These are phyloP conservation scores for Chelonus formosanus DNA, from an alignment of 2,888 invertebrate species.

Conservation along the genomic window DNA sequence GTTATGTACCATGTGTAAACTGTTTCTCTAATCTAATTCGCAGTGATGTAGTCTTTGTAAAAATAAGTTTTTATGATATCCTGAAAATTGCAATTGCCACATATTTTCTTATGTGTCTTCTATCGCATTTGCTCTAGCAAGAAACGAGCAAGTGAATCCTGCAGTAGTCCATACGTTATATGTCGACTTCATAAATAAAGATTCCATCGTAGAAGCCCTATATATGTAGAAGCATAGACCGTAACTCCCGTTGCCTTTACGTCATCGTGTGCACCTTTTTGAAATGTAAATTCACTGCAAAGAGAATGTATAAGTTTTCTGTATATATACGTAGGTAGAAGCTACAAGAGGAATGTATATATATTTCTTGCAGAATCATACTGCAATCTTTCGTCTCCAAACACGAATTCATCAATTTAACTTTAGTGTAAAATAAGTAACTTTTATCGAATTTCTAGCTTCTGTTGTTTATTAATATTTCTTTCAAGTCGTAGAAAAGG, in stretches of 20 bases:
- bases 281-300: slow-evolving; percentile 49
- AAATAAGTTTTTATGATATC: slow-evolving; percentile 31
- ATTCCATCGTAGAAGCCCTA: slow-evolving; percentile 45
- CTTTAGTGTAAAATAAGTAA: too few relatives aligned
- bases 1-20: slow-evolving; percentile 20
- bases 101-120: slow-evolving; percentile 6
- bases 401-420: too few relatives aligned
- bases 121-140: slow-evolving; percentile 20
- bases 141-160: slow-evolving; percentile 38
- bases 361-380: too few relatives aligned
- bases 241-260: slow-evolving; percentile 32
- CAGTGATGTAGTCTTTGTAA: slow-evolving; percentile 12
- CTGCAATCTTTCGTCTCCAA: too few relatives aligned
- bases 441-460: too few relatives aligned
- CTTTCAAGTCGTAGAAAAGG: too few relatives aligned
- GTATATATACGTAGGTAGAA: neutral
- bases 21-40: slow-evolving; percentile 31
- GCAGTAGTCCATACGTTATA: slow-evolving; percentile 22
- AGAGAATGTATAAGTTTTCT: slow-evolving; percentile 52
- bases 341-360: too few relatives aligned
- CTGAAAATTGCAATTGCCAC: slow-evolving; percentile 25
- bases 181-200: slow-evolving; percentile 55
- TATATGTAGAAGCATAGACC: slow-evolving; percentile 24
- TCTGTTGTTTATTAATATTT: too few relatives aligned
- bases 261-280: slow-evolving; percentile 44